Evolutionary conservation across 2,113 vertebrate genomes (phyloP), one percentile per base, ranked within the genome.

Genomic region (Cranoglanis bouderius): DNA sequence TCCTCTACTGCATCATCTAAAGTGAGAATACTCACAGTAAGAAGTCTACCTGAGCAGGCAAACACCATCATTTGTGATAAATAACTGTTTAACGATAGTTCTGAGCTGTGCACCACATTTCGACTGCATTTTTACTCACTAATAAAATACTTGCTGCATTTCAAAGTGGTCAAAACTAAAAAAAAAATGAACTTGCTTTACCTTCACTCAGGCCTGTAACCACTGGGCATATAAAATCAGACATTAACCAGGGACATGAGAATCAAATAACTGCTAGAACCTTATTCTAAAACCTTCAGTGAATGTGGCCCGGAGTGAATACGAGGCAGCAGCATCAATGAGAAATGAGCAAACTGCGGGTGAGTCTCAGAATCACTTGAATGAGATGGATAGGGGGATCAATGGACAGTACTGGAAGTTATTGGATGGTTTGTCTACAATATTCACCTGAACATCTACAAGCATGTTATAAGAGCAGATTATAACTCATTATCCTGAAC

Each of bases 1-100:
- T 99, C 97, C 89, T 94, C 97, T 18, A 91, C 92, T 57, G 96
- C 95, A 12, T 95, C 97, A 26, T 97, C 98, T 99, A 92, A 67
- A 95, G 94, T 57, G 35, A 84, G 24, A 70, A 88, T 24, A 61
- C 14, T 55, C 38, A 53, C 18, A 65, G 59, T 84, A 63, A 77
- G 82, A 84, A 49, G 4, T 29, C n/a, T 29, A 26, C 12, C 2
- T 55, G 38, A 26, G 29, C 16, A 21, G 80, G 1, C 59, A 74
- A 40, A 35, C 61, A 81, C 2, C 63, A 43, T 74, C 84, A 85
- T 24, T 3, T 51, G 38, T 84, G 40, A 38, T 46, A 16, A 78
- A 65, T n/a, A 65, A 24, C 0, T 2, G 0, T 35, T 21, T 67
- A 67, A 67, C 16, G 2, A 72, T 26, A 13, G 21, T 51, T 12